phyloP scores from a whole-genome alignment of 2,888 invertebrate genomes.

The Patella depressa region DNA sequence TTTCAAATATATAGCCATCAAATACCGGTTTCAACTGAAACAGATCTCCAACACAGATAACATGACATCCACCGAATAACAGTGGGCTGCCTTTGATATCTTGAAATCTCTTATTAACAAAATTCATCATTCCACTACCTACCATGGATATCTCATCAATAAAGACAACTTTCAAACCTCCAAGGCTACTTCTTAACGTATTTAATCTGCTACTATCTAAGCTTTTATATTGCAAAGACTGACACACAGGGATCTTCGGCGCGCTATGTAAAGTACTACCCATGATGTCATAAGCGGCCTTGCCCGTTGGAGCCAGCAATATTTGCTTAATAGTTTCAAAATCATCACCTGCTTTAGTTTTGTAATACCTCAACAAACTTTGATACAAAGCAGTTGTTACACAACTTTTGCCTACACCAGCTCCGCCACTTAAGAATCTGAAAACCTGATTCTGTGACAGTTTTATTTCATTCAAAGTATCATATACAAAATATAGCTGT shows the following conservation, averaged over 20 bases:
- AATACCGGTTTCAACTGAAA: conserved; percentile 28
- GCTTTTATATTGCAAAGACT: conserved; percentile 24
- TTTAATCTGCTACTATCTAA: conserved; percentile 16
- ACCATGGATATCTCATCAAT: conserved; percentile 46
- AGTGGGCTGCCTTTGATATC: conserved; percentile 33
- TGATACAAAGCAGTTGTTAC: conserved; percentile 41
- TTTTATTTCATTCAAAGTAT: conserved; percentile 35
- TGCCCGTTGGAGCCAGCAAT: conserved; percentile 42
- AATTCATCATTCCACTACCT: conserved; percentile 30
- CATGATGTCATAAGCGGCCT: conserved; percentile 35
- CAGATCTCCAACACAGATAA: conserved; percentile 14
- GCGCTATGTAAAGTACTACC: conserved; percentile 31
- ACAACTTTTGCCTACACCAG: conserved; percentile 43
- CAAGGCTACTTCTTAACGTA: conserved; percentile 15
- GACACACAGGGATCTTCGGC: conserved; percentile 26
- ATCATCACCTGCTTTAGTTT: conserved; percentile 33
- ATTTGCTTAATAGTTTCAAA: conserved; percentile 23
- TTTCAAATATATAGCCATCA: conserved; percentile 20
- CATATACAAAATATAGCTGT: conserved; percentile 39
- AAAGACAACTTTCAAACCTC: conserved; percentile 30
- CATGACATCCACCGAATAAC: conserved; percentile 21
- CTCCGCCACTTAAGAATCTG: conserved; percentile 39
- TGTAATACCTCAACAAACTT: conserved; percentile 33
- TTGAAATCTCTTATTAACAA: conserved; percentile 28
- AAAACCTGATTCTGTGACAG: conserved; percentile 31